Conservation (phyloP, 1,140 invertebrate species). For the Eufriesea mexicana region DNA sequence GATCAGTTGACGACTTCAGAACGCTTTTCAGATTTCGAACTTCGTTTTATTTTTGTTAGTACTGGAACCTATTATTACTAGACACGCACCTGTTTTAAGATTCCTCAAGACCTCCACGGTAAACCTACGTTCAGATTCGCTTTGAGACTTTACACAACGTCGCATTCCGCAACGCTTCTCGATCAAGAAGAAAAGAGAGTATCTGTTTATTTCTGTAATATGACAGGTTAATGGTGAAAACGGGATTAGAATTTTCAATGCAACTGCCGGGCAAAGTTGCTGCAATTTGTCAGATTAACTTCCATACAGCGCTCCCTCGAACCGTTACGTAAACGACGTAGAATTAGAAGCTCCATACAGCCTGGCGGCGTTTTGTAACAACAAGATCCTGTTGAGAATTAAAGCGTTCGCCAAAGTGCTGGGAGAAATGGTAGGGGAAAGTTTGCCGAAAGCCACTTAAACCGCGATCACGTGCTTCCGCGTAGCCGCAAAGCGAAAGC, state of each 20-base stretch:
- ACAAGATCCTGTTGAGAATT: constrained; percentile 28
- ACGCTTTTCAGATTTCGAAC: no score
- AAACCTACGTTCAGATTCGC: no score
- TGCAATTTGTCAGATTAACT: not conserved
- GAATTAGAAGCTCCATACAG: not conserved
- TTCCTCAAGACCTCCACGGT: no score
- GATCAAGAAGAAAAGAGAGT: no score
- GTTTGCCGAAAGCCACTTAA: constrained; percentile 43
- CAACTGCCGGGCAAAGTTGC: not conserved
- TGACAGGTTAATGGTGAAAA: not conserved
- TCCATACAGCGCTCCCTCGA: not conserved
- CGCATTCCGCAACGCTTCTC: no score
- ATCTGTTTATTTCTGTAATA: no score
- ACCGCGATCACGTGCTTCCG: constrained; percentile 29
- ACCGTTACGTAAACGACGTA: not conserved
- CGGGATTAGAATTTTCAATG: not conserved
- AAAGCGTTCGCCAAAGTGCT: constrained; percentile 1
- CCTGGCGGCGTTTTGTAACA: not conserved
- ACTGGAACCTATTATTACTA: no score
- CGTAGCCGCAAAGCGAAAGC: constrained; percentile 28
- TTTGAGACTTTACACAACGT: no score
- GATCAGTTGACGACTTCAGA: no score
- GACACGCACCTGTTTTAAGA: no score
- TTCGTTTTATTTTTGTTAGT: no score
- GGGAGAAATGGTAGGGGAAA: not conserved